These are phyloP conservation scores for Octonoba sinensis DNA, from an alignment of 2,888 invertebrate genomes.

Conservation along the genomic window DNA sequence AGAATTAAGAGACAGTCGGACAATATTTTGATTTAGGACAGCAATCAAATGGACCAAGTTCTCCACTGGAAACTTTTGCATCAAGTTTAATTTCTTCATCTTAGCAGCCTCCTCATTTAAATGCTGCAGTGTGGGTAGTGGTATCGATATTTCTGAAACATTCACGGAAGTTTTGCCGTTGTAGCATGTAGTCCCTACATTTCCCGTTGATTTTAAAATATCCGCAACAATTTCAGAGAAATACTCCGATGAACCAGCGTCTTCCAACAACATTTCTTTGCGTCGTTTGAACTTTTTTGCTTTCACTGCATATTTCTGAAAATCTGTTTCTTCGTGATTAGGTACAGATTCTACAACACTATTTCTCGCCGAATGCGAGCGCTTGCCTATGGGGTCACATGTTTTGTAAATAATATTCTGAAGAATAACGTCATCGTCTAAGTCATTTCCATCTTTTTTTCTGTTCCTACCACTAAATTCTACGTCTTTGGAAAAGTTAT, in stretches of 20 bases:
- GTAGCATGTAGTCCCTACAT: slow-evolving; percentile 83
- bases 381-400: no score
- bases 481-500: no score
- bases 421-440: no score
- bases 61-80: slow-evolving; percentile 93
- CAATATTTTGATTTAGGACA: slow-evolving; percentile 93
- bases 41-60: slow-evolving; percentile 89
- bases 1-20: slow-evolving; percentile 87
- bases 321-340: no score
- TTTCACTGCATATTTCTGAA: no score
- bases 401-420: no score
- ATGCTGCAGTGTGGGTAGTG: slow-evolving; percentile 87
- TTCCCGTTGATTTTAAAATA: slow-evolving; percentile 92
- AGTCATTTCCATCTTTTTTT: no score
- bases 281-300: no score
- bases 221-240: slow-evolving; percentile 92
- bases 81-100: slow-evolving; percentile 89
- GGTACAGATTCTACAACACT: no score
- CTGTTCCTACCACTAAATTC: no score
- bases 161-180: slow-evolving; percentile 81
- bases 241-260: slow-evolving; percentile 80
- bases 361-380: no score
- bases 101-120: slow-evolving; percentile 96
- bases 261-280: no score
- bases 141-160: slow-evolving; percentile 86